These are phyloP conservation scores for Helicoverpa armigera DNA, from an alignment of 1,140 invertebrate genomes.

Conservation along the genomic window DNA sequence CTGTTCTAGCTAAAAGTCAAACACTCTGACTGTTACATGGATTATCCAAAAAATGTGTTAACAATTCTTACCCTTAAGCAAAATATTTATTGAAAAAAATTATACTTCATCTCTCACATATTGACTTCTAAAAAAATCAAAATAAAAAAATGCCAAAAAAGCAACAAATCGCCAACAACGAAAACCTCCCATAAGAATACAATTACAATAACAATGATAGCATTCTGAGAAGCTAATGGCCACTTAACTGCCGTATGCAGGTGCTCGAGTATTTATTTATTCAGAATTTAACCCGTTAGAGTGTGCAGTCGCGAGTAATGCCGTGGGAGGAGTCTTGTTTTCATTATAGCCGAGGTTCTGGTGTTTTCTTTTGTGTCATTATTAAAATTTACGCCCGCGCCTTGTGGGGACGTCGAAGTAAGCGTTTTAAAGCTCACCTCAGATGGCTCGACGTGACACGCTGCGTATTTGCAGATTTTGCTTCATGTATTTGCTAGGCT, in stretches of 20 bases:
- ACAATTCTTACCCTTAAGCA: too few relatives aligned
- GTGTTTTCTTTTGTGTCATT: slow-evolving; percentile 52
- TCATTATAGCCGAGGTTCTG: slow-evolving; percentile 50
- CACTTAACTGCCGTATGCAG: slow-evolving; percentile 69
- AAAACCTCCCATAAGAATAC: slow-evolving; percentile 30
- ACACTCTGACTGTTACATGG: too few relatives aligned
- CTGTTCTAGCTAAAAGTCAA: too few relatives aligned
- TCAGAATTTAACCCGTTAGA: slow-evolving; percentile 69
- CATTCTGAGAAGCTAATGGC: slow-evolving; percentile 61
- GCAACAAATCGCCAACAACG: slow-evolving; percentile 10
- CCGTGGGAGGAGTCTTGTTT: slow-evolving; percentile 62
- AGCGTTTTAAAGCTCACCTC: not conserved
- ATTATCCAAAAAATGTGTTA: too few relatives aligned
- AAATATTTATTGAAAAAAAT: too few relatives aligned
- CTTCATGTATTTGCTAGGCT: not conserved
- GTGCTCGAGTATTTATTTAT: slow-evolving; percentile 75
- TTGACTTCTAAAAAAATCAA: not conserved
- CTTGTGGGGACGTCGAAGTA: slow-evolving; percentile 4
- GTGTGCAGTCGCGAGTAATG: slow-evolving; percentile 73
- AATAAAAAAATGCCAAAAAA: slow-evolving; percentile 6
- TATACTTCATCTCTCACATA: too few relatives aligned
- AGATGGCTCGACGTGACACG: not conserved
- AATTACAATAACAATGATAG: slow-evolving; percentile 49
- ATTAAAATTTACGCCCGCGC: slow-evolving; percentile 49
- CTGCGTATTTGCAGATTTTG: not conserved